phyloP scores from a whole-genome alignment of 2,113 vertebrate species.

The Rostratula benghalensis region DNA sequence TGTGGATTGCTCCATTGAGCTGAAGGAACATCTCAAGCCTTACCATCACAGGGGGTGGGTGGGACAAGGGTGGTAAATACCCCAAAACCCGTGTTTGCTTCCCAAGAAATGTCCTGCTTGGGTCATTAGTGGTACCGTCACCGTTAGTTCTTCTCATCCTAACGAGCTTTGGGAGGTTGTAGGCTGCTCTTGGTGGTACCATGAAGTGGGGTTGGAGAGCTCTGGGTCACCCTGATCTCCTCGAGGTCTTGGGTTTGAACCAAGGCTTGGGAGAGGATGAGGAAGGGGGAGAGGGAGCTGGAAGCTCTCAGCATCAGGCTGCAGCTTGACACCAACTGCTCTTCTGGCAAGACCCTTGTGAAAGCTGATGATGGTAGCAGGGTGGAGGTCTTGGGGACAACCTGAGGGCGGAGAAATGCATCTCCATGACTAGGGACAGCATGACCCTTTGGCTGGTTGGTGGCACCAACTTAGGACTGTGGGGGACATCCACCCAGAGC shows the following conservation, averaged over 20 bases:
- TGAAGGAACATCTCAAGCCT: not conserved
- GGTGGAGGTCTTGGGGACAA: not conserved
- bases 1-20: not conserved
- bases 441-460: not conserved
- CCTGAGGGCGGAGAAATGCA: accelerated
- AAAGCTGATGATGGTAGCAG: accelerated
- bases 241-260: accelerated
- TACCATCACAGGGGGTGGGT: accelerated
- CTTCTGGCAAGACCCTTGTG: accelerated
- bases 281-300: not conserved
- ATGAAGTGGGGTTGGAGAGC: not conserved
- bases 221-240: accelerated
- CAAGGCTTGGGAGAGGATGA: not conserved
- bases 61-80: accelerated
- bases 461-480: not conserved
- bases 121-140: accelerated
- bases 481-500: not conserved
- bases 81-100: accelerated
- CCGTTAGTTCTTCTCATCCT: not conserved
- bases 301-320: accelerated
- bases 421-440: accelerated
- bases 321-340: not conserved
- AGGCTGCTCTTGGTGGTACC: not conserved
- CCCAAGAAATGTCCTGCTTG: not conserved
- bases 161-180: not conserved